Percentiles rank a stretch among this genome's conserved stretches.
phyloP scores from a whole-genome alignment of 1,140 invertebrate species.

The Dreissena rostriformis region DNA sequence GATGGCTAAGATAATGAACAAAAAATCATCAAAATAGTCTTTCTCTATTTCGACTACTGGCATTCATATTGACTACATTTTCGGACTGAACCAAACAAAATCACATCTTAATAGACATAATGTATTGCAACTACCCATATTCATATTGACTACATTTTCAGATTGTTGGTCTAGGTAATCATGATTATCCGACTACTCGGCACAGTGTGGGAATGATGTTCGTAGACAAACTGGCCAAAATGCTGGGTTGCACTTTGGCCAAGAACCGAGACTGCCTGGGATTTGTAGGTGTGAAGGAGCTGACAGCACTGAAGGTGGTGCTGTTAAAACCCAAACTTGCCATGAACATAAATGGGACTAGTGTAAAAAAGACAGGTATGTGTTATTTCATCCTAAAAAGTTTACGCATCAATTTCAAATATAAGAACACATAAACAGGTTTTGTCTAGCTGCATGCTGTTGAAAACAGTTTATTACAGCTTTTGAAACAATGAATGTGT shows the following conservation, averaged over 20 bases:
- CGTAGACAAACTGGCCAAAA: conserved; percentile 47
- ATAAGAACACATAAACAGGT: too few relatives aligned
- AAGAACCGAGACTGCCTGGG: conserved; percentile 50
- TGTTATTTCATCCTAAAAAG: neutral
- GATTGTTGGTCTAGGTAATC: conserved; percentile 65
- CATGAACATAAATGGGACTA: conserved; percentile 66
- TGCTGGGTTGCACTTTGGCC: conserved; percentile 21
- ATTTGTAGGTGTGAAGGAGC: conserved; percentile 28
- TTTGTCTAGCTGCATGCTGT: too few relatives aligned
- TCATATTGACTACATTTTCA: conserved; percentile 23
- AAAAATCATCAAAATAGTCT: too few relatives aligned
- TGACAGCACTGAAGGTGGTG: conserved; percentile 41
- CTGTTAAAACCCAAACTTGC: conserved; percentile 62
- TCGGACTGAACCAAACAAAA: conserved; percentile 53
- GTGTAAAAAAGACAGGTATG: conserved; percentile 64
- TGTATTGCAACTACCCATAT: neutral
- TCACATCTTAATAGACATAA: too few relatives aligned
- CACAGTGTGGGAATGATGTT: conserved; percentile 65
- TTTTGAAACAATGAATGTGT: too few relatives aligned
- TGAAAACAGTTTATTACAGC: too few relatives aligned
- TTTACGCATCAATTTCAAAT: neutral
- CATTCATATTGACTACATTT: conserved; percentile 1
- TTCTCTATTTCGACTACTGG: neutral
- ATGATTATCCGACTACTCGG: conserved; percentile 50
- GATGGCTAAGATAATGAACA: too few relatives aligned